Base-by-base conservation (phyloP, 2,888 invertebrate genomes). In the Clanis bilineata region DNA sequence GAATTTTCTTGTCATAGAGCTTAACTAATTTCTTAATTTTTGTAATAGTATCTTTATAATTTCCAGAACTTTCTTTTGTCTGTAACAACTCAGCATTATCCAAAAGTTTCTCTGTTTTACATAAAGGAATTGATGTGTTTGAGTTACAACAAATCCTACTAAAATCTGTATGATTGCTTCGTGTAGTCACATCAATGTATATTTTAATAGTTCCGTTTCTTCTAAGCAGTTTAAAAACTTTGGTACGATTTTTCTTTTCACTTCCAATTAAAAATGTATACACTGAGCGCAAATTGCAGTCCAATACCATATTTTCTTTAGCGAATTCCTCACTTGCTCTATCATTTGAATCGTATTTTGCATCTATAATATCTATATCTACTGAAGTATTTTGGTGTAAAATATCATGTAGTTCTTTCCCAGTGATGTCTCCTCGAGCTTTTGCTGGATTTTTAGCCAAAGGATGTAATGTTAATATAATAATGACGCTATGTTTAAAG, bases 331-430 rank as follows among this genome's bases (percentile, higher is more conserved):
- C 62, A n/a, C 63, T 74, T 51, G 67, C 64, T 61, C 66, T 64
- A n/a, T 51, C 61, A 23, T 64, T 64, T 22, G 65, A 63, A 62
- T 74, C 71, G 65, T 73, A 76, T 38, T 68, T 78, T 2, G 76
- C 70, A 64, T 85, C 81, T 41, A 88, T 82, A 18, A 90, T 77
- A 68, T 88, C 83, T 62, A 91, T 85, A 54, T 86, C 80, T 45
- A 90, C 72, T 1, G 72, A 65, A 2, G 75, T 70, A 36, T 76
- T 74, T 3, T 67, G 67, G 43, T 69, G 39, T 0, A 89, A 62
- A 5, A 71, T 71, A 15, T 72, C 63, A 41, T 80, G 72, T 9
- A 88, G 32, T 62, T 82, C 76, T 15, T 64, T 60, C 55, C 73
- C 70, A 57, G 62, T 64, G 23, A 77, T 62, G 38, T 56, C 58